These are phyloP conservation scores for Nebria salina DNA, from an alignment of 2,888 invertebrate genomes.

Conservation along the genomic window DNA sequence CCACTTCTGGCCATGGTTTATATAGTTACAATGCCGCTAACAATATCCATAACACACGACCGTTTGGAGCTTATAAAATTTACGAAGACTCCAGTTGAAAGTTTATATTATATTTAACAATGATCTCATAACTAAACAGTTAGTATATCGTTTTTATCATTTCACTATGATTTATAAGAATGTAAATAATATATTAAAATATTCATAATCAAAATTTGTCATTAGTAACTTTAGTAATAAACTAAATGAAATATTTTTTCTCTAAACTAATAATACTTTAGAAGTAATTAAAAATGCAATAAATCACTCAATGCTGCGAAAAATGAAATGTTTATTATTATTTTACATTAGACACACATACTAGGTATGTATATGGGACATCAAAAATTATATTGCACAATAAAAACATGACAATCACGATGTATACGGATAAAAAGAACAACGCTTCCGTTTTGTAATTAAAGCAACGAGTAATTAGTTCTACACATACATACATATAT, in stretches of 20 bases:
- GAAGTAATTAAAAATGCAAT: too few relatives aligned
- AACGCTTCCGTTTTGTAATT: neutral
- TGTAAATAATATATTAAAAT: too few relatives aligned
- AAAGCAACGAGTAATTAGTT: slow-evolving; percentile 1
- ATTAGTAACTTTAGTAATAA: too few relatives aligned
- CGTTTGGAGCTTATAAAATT: slow-evolving; percentile 71
- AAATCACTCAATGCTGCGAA: too few relatives aligned
- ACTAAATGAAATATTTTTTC: too few relatives aligned
- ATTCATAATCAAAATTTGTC: too few relatives aligned
- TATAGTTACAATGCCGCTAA: slow-evolving; percentile 73
- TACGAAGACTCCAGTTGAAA: slow-evolving; percentile 56
- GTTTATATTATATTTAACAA: neutral
- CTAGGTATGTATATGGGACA: neutral
- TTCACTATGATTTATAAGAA: too few relatives aligned
- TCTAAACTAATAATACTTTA: too few relatives aligned
- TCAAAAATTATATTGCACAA: neutral
- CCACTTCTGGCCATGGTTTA: slow-evolving; percentile 62
- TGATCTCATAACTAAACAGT: neutral
- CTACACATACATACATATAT: neutral
- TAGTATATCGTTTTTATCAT: too few relatives aligned
- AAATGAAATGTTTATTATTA: too few relatives aligned
- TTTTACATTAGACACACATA: too few relatives aligned
- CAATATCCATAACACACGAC: slow-evolving; percentile 73
- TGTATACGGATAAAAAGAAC: neutral
- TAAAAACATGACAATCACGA: neutral